Conservation (phyloP, 2,797 vertebrate genomes). For the Ctenochaetus hawaiiensis region DNA sequence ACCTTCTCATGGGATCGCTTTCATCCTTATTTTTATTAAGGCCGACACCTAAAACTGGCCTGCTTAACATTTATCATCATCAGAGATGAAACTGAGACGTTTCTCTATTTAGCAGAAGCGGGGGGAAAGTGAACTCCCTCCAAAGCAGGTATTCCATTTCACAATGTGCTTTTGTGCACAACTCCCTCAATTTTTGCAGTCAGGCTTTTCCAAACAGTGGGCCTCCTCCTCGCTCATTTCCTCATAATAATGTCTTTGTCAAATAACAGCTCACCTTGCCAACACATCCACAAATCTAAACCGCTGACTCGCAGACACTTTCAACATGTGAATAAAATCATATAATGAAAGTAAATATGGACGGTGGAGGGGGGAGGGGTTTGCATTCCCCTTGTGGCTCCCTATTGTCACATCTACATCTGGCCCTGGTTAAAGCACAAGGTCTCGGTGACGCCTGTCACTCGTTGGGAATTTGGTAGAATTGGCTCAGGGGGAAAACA, state of each 20-base stretch:
- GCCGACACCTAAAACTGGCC: conserved; percentile 60
- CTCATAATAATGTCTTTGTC: conserved; percentile 86
- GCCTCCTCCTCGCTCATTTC: conserved; percentile 80
- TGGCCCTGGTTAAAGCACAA: conserved; percentile 92
- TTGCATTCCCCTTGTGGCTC: conserved; percentile 83
- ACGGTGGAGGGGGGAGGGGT: conserved; percentile 52
- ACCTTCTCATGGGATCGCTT: conserved; percentile 52
- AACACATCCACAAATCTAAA: conserved; percentile 79
- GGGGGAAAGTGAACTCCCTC: conserved; percentile 50
- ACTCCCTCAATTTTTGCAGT: conserved; percentile 59
- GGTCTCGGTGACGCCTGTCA: conserved; percentile 91
- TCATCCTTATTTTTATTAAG: conserved; percentile 57
- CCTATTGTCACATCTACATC: conserved; percentile 94
- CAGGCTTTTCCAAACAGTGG: conserved; percentile 75
- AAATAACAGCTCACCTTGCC: conserved; percentile 78
- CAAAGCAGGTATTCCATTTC: conserved; percentile 76
- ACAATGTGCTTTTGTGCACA: conserved; percentile 81
- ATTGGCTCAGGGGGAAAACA: conserved; percentile 94
- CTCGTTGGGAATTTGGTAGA: conserved; percentile 91
- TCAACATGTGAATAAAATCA: conserved; percentile 75
- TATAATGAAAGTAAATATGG: conserved; percentile 86
- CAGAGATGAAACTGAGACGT: conserved; percentile 66
- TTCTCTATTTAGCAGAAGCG: conserved; percentile 59
- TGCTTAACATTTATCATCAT: conserved; percentile 70
- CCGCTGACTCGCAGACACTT: conserved; percentile 74